Evolutionary conservation across 2,888 invertebrate species (phyloP), one percentile per base, ranked within the genome.

Genomic region (Catocala nupta): DNA sequence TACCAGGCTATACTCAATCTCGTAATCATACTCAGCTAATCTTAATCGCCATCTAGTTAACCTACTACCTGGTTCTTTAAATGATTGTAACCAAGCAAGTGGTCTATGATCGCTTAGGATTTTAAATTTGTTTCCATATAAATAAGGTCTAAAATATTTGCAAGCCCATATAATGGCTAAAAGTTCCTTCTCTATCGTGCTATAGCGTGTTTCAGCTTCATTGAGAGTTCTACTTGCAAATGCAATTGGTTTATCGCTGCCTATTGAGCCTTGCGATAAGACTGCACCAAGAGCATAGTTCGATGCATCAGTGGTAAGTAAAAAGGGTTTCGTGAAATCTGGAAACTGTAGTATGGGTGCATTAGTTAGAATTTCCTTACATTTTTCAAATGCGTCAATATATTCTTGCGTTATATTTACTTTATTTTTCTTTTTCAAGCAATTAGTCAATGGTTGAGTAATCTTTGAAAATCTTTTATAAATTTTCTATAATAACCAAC

Each of bases 181-280:
- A 9, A 58, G 51, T 36, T 58, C 58, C 16, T 16, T 16, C 2
- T 16, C 16, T 16, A 16, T 16, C 2, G 16, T 16, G 16, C 16
- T 16, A 16, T 58, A 55, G 0, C 53, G 61, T 11, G 9, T 12
- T 16, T 60, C 65, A 36, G 57, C 56, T 9, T 62, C 59, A 16
- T 63, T 66, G 25, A 66, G 45, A 2, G 62, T 42, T 9, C 62
- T 43, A 33, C 62, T 63, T 5, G 62, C 66, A 53, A 56, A 66
- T 8, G 66, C 56, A 1, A 65, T 13, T 13, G 65, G 65, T 49
- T 13, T 54, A 7, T 51, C 51, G 6, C 12, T n/a, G 5, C 55
- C n/a, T n/a, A n/a, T n/a, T n/a, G n/a, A 2, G 7, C 57, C 57
- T 57, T 57, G 57, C 1, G 57, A 57, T 10, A 57, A n/a, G 8